A percentile compares a stretch with the other conserved stretches of the same genome.
Evolutionary conservation across 2,888 invertebrate species (phyloP).

Genomic region (Limnephilus lunatus): DNA sequence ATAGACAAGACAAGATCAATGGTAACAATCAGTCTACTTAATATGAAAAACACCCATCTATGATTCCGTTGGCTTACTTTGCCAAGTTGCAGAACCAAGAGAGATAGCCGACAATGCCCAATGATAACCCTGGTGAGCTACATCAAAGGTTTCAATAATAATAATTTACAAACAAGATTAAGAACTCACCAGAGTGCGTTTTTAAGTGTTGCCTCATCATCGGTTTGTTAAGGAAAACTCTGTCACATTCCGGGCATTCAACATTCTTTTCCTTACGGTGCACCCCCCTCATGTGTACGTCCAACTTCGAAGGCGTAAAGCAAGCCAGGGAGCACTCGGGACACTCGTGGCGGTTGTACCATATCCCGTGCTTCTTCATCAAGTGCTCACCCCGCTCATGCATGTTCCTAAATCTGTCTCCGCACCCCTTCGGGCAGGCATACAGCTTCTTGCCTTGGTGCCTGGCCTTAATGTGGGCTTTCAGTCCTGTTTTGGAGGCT

Average conservation of each 20-base stretch:
- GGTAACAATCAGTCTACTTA: too few relatives aligned
- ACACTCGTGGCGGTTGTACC: neutral
- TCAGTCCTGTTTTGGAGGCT: neutral
- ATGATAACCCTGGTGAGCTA: too few relatives aligned
- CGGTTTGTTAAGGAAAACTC: neutral
- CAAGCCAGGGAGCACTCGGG: neutral
- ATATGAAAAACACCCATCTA: too few relatives aligned
- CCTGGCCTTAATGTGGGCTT: neutral
- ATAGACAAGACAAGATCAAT: too few relatives aligned
- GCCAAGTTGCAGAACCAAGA: too few relatives aligned
- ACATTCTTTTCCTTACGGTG: constrained; percentile 21
- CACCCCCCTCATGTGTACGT: neutral
- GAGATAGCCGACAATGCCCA: too few relatives aligned
- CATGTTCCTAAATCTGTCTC: neutral
- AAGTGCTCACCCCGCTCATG: neutral
- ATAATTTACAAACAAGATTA: too few relatives aligned
- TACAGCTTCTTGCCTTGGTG: constrained; percentile 19
- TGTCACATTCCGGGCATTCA: constrained; percentile 11
- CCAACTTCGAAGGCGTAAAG: neutral
- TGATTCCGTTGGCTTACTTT: too few relatives aligned
- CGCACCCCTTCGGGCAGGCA: neutral
- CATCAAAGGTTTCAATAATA: too few relatives aligned
- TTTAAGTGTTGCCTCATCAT: neutral
- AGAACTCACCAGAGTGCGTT: neutral
- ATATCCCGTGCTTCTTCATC: constrained; percentile 5